These are phyloP conservation scores for Plectrocnemia conspersa DNA, from an alignment of 1,140 invertebrate genomes.

Conservation along the genomic window DNA sequence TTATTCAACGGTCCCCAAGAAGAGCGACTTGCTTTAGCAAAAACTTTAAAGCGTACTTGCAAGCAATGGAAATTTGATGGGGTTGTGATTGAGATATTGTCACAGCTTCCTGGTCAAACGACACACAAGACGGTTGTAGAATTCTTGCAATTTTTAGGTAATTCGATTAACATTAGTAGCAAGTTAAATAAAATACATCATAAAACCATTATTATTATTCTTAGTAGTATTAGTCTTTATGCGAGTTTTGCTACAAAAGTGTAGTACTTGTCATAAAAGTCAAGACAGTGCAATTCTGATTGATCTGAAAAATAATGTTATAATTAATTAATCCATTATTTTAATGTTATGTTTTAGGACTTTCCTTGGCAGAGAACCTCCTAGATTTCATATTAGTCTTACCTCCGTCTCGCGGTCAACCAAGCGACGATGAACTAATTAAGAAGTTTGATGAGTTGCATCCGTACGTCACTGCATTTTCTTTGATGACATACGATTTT, in stretches of 20 bases:
- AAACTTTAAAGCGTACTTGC: slow-evolving; percentile 57
- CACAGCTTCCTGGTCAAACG: slow-evolving; percentile 67
- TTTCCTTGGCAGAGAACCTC: slow-evolving; percentile 46
- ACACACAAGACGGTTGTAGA: slow-evolving; percentile 59
- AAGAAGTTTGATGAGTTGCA: slow-evolving; percentile 74
- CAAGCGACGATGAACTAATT: slow-evolving; percentile 66
- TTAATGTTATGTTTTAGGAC: slow-evolving; percentile 37
- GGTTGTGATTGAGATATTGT: slow-evolving; percentile 83
- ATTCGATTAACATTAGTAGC: no score
- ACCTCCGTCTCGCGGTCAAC: slow-evolving; percentile 70
- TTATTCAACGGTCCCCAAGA: slow-evolving; percentile 27
- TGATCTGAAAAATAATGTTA: not conserved
- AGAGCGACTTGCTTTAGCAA: slow-evolving; percentile 56
- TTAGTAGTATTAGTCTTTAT: no score
- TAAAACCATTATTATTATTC: slow-evolving; percentile 7
- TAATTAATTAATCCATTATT: slow-evolving; percentile 1
- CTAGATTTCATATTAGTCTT: slow-evolving; percentile 76
- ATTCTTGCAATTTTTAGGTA: slow-evolving; percentile 60
- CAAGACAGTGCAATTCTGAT: no score
- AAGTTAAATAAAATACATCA: slow-evolving; percentile 11
- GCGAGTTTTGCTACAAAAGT: no score
- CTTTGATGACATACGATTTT: slow-evolving; percentile 94
- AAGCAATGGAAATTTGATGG: slow-evolving; percentile 76
- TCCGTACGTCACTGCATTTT: slow-evolving; percentile 76
- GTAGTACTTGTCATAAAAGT: no score